A percentile compares a stretch with the other conserved stretches of the same genome.
Conservation (phyloP, 2,797 vertebrate genomes). For the Lagodon rhomboides region DNA sequence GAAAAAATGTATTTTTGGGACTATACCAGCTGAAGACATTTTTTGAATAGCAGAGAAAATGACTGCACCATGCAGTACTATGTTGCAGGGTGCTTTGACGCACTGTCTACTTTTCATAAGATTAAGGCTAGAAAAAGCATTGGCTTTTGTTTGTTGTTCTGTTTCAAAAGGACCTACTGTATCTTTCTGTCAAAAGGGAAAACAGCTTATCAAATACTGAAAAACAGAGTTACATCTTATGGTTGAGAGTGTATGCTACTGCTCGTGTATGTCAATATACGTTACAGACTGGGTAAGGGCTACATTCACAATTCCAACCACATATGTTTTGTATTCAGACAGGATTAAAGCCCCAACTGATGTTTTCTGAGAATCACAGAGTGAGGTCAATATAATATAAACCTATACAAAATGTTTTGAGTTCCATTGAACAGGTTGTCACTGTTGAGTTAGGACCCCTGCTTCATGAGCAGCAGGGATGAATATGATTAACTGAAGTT, state of each 20-base stretch:
- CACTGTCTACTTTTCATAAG: slow-evolving; percentile 18
- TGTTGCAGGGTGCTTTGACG: slow-evolving; percentile 36
- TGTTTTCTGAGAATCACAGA: slow-evolving; percentile 24
- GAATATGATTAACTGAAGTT: background rate
- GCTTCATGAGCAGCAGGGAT: background rate
- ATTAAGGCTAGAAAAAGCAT: slow-evolving; percentile 12
- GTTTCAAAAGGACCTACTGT: slow-evolving; percentile 8
- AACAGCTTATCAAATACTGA: background rate
- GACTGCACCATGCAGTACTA: slow-evolving; percentile 8
- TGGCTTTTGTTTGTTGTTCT: slow-evolving; percentile 29
- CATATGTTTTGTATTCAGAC: background rate
- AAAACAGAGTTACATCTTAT: slow-evolving; percentile 2
- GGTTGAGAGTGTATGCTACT: background rate
- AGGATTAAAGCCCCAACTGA: slow-evolving; percentile 15
- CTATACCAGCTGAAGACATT: background rate
- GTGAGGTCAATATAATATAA: slow-evolving; percentile 23
- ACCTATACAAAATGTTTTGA: slow-evolving; percentile 6
- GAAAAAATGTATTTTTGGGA: slow-evolving; percentile 40
- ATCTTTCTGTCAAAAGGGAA: slow-evolving; percentile 16
- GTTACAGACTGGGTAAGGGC: background rate
- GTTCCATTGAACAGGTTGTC: background rate
- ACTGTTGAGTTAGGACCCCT: background rate
- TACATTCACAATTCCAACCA: slow-evolving; percentile 20
- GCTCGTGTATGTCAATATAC: background rate
- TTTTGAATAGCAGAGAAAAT: slow-evolving; percentile 34